Base-by-base conservation (phyloP, 1,140 invertebrate genomes). In the Magallana angulata region DNA sequence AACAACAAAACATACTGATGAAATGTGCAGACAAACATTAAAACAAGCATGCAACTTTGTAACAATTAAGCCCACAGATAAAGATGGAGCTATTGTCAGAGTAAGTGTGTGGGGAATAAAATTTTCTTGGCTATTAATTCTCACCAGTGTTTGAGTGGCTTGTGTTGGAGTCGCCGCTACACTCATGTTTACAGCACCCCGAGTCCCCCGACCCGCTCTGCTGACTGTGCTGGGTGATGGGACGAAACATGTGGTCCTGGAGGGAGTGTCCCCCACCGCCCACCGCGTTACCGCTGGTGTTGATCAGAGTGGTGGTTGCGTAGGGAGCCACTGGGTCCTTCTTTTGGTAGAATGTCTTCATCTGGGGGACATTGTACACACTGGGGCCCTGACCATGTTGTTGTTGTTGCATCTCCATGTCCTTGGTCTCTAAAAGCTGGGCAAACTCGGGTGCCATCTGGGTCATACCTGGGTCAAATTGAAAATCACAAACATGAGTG, bases 321-420 rank as follows among this genome's bases (percentile, higher is more conserved):
- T 98, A 98, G 0, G 97, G 97, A 7, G 97, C 97, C 30, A 94
- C 93, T 0, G 97, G 97, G 88, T 92, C 91, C 24, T 91, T 88
- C 95, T 95, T 96, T 88, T 97, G 97, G 94, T 98, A 97, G 92
- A 98, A 98, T 0, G 97, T 97, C 12, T 97, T 97, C 87, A 98
- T 91, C 82, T 94, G 92, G 6, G 93, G 92, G 30, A 92, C 87
- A 64, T 93, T 93, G 71, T 94, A 94, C 11, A 92, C 89, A 87
- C 91, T 91, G 9, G 90, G 89, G 56, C 88, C 86, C 62, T 91
- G 88, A 7, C 81, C 86, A 48, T 48, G 36, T 48, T 48, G 36
- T 48, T 48, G 36, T 30, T 89, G 91, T 84, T 87, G 88, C 83
- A 85, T 89, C 58, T 89, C 87, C 56, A 89, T 82, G 57, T 92